A percentile compares a stretch with the other conserved stretches of the same genome.
These are phyloP conservation scores for Ianthella basta DNA, from an alignment of 37 sponge, comb jelly and placozoan species.

Conservation along the genomic window DNA sequence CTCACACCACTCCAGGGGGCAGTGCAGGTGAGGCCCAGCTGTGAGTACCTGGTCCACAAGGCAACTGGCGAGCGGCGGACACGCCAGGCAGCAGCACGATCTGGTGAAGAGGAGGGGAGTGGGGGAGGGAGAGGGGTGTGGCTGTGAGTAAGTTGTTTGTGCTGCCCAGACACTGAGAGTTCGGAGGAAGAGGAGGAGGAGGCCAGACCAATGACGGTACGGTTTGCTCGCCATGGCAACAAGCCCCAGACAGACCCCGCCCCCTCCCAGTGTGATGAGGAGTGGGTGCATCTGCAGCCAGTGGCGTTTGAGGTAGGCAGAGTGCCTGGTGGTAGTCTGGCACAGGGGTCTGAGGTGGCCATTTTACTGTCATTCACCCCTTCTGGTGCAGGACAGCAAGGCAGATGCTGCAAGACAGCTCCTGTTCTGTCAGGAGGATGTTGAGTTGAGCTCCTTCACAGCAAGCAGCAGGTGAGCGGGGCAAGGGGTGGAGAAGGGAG, in stretches of 20 bases:
- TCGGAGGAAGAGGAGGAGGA: slow-evolving; percentile 81
- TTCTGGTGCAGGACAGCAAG: neutral
- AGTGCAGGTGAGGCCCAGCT: slow-evolving; percentile 59
- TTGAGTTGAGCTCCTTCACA: neutral
- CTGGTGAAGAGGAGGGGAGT: slow-evolving; percentile 17
- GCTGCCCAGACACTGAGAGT: slow-evolving; percentile 53
- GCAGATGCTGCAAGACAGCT: neutral
- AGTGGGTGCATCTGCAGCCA: neutral
- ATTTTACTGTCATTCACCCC: neutral
- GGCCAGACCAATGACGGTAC: slow-evolving; percentile 64
- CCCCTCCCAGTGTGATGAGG: neutral
- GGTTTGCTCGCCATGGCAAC: slow-evolving; percentile 37
- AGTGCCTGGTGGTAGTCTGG: neutral
- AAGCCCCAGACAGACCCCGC: neutral
- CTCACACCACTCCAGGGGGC: slow-evolving; percentile 62
- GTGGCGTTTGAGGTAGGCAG: neutral
- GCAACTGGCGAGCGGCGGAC: slow-evolving; percentile 27
- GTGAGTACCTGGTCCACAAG: slow-evolving; percentile 53
- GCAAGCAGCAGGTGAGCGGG: neutral
- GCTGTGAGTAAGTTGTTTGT: neutral
- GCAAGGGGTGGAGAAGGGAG: neutral
- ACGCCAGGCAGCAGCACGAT: neutral
- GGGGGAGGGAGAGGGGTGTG: neutral
- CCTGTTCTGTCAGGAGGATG: neutral
- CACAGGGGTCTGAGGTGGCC: no score